Evolutionary conservation across 2,888 invertebrate species (phyloP).

Genomic region (Caenorhabditis zanzibari): DNA sequence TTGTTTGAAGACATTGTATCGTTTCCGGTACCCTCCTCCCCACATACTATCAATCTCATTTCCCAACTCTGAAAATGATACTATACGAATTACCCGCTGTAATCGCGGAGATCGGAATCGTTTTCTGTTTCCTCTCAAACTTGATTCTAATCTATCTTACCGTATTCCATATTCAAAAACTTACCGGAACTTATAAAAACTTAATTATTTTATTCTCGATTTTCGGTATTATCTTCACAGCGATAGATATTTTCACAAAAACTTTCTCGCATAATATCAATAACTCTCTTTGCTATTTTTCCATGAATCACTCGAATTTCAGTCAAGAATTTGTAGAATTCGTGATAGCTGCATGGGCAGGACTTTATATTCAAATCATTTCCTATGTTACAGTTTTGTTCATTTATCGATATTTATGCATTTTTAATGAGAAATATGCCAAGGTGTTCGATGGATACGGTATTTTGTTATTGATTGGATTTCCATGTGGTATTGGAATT

Average conservation of each 20-base stretch:
- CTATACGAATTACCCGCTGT: not conserved
- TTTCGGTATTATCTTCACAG: not conserved
- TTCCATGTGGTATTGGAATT: not conserved
- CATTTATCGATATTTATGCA: constrained; percentile 7
- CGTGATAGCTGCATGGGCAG: not conserved
- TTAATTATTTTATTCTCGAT: not conserved
- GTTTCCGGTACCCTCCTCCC: not conserved
- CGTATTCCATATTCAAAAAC: not conserved
- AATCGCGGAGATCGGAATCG: not conserved
- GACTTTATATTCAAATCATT: not conserved
- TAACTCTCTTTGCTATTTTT: too few species aligned
- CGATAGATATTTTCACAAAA: not conserved
- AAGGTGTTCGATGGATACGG: not conserved
- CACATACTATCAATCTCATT: not conserved
- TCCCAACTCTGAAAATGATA: not conserved
- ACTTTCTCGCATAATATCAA: not conserved
- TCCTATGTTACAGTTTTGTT: not conserved
- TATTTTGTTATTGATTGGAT: not conserved
- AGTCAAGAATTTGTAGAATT: not conserved
- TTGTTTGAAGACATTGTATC: too few species aligned
- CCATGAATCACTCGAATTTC: too few species aligned
- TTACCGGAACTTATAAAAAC: not conserved
- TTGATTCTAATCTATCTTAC: not conserved
- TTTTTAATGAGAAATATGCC: not conserved
- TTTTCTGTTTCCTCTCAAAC: not conserved